Evolutionary conservation across 2,888 invertebrate species (phyloP), one percentile per base, ranked within the genome.

Genomic region (Heliconius cydno): DNA sequence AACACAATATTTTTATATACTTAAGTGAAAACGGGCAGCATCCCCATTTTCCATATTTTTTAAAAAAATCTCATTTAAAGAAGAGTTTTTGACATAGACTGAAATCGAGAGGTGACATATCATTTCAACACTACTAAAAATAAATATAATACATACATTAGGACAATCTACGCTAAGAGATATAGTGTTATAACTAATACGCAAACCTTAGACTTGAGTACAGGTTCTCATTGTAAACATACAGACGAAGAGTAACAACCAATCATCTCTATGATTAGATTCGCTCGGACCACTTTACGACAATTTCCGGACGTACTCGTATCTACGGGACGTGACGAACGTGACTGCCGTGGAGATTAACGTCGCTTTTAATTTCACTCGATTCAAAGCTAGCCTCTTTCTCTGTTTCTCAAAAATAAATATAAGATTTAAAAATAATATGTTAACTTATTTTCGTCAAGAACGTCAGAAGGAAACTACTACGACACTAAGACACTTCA

Each of bases 191-290:
- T 60, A 60, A 60, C 60, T 10, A 3, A 60, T 60, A 60, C n/a
- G 60, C 12, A n/a, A 60, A 60, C n/a, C 10, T 60, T n/a, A 9
- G 52, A 22, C 19, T 2, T 9, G 52, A 22, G 7, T 2, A 3
- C 7, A 22, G 22, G 12, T 12, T 12, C 57, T 12, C 9, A 73
- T 25, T 60, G 30, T 38, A 60, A 67, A 30, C 76, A 76, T 28
- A 68, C 28, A 22, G 67, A 34, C n/a, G 67, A 79, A 67, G 19
- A 74, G 60, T 57, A 41, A 60, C 74, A 68, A 68, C 74, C 73
- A 80, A 80, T 80, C 80, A 74, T 63, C 68, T 78, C 75, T 46
- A 34, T 78, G 75, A 83, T 83, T 78, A 76, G 79, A 79, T 82
- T 80, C 74, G 77, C 67, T 70, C 63, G 73, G 68, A 25, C 73